Evolutionary conservation across 2,113 vertebrate species (phyloP).

Genomic region (Danionella cerebrum): DNA sequence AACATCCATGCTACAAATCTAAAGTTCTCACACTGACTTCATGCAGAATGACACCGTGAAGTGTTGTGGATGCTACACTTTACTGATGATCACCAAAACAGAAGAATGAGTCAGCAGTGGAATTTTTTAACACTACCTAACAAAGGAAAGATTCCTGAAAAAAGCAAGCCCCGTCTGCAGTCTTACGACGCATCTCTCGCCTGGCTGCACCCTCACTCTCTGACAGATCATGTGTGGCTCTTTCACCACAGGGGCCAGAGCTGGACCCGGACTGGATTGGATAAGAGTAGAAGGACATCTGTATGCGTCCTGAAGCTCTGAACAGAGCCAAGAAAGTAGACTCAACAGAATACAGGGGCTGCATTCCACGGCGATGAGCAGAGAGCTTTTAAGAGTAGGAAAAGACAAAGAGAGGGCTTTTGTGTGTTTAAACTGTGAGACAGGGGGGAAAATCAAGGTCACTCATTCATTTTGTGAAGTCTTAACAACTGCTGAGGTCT

Average conservation of each 20-base stretch:
- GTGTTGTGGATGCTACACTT: too few species aligned
- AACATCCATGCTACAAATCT: background rate
- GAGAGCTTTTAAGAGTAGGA: constrained; percentile 26
- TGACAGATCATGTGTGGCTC: constrained; percentile 33
- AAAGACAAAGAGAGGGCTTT: constrained; percentile 7
- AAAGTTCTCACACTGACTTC: background rate
- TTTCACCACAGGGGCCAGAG: constrained; percentile 16
- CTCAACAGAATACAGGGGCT: constrained; percentile 36
- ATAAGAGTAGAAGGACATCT: constrained; percentile 30
- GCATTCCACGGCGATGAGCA: constrained; percentile 37
- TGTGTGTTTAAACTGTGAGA: constrained; percentile 10
- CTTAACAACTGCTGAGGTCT: background rate
- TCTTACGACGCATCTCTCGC: constrained; percentile 19
- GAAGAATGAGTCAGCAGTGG: constrained; percentile 3
- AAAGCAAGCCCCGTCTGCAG: constrained; percentile 17
- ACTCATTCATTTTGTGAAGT: background rate
- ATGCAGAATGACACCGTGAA: background rate
- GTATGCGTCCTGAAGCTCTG: constrained; percentile 14
- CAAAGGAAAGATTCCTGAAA: background rate
- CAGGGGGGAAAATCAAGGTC: constrained; percentile 25
- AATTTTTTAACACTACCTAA: constrained; percentile 10
- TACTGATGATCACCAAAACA: background rate
- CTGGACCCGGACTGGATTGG: constrained; percentile 20
- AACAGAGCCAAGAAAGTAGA: constrained; percentile 38
- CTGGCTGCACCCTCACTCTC: constrained; percentile 23